These are phyloP conservation scores for Trypoxylon attenuatum DNA, from an alignment of 2,888 invertebrate species.

Conservation along the genomic window DNA sequence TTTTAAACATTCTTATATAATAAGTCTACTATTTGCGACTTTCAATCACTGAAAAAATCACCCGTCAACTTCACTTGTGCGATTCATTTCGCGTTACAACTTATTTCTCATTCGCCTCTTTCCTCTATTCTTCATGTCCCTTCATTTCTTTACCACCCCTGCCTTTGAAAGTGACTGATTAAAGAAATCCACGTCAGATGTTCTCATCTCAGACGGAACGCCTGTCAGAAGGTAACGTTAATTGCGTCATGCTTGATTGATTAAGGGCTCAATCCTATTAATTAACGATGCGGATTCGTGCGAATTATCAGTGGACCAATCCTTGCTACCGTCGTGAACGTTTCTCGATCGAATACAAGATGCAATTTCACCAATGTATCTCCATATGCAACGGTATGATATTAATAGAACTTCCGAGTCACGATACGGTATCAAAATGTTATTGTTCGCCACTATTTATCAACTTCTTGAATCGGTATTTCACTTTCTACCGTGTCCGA, in stretches of 20 bases:
- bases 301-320: too few species aligned
- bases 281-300: slow-evolving; percentile 41
- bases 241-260: slow-evolving; percentile 67
- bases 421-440: too few species aligned
- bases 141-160: slow-evolving; percentile 34
- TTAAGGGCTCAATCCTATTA: slow-evolving; percentile 61
- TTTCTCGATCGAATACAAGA: too few species aligned
- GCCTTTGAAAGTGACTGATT: slow-evolving; percentile 64
- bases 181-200: slow-evolving; percentile 67
- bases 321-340: too few species aligned
- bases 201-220: slow-evolving; percentile 52
- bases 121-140: slow-evolving; percentile 34
- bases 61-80: slow-evolving; percentile 66
- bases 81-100: slow-evolving; percentile 63
- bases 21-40: slow-evolving; percentile 14
- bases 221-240: slow-evolving; percentile 67
- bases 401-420: too few species aligned
- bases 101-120: slow-evolving; percentile 47
- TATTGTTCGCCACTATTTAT: too few species aligned
- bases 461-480: too few species aligned
- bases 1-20: slow-evolving; percentile 3
- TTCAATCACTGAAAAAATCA: slow-evolving; percentile 65
- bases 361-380: too few species aligned
- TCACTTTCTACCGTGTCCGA: too few species aligned
- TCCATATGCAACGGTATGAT: too few species aligned